These are phyloP conservation scores for Escarpia spicata DNA, from an alignment of 2,888 invertebrate genomes.

Conservation along the genomic window DNA sequence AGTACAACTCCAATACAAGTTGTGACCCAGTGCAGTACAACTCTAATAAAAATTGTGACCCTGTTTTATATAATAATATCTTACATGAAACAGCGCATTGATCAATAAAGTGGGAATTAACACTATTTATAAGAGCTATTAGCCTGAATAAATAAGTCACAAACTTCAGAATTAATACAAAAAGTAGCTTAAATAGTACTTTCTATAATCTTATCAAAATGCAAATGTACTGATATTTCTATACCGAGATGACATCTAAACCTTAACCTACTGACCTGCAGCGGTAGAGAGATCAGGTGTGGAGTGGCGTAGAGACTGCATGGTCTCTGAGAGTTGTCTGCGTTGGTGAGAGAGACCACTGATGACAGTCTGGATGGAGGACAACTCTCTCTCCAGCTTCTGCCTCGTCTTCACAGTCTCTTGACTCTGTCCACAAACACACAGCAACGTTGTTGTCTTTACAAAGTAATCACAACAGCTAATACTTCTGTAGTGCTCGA, in stretches of 20 bases:
- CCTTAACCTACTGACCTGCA: neutral
- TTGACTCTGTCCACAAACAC: neutral
- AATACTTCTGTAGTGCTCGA: no score
- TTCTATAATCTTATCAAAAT: neutral
- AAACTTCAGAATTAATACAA: no score
- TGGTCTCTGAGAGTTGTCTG: conserved; percentile 85
- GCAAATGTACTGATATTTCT: neutral
- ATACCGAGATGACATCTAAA: neutral
- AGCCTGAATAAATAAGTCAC: no score
- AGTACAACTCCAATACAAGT: no score
- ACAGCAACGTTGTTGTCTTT: neutral
- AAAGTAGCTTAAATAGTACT: neutral
- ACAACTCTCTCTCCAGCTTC: conserved; percentile 74
- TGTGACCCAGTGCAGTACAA: no score
- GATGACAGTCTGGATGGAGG: conserved; percentile 80
- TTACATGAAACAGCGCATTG: no score
- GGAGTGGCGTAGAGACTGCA: conserved; percentile 80
- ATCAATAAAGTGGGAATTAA: no score
- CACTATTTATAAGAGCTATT: no score
- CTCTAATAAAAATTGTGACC: no score
- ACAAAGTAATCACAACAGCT: no score
- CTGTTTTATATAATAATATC: no score
- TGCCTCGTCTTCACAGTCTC: conserved; percentile 19
- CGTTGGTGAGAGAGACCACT: conserved; percentile 86
- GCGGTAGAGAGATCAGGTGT: conserved; percentile 29